Evolutionary conservation across 2,113 vertebrate species (phyloP).

Genomic region (Thinocorus orbignyianus): DNA sequence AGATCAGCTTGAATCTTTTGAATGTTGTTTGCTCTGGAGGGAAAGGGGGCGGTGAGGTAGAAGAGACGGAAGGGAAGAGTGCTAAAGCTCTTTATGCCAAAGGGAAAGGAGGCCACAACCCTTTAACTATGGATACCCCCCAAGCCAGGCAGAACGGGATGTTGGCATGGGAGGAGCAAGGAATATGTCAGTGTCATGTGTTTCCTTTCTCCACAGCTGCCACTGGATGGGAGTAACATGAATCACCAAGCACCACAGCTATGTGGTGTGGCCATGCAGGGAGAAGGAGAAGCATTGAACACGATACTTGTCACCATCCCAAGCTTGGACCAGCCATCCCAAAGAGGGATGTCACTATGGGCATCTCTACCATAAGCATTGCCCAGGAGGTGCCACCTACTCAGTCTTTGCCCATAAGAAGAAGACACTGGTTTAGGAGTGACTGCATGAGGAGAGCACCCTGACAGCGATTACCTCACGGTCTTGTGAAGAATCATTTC

Average conservation of each 20-base stretch:
- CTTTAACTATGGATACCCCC: neutral
- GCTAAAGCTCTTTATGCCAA: neutral
- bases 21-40: neutral
- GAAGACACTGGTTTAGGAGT: slow-evolving; percentile 27
- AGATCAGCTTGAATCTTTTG: neutral
- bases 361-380: neutral
- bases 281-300: slow-evolving; percentile 50
- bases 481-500: neutral
- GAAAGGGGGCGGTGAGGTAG: slow-evolving; percentile 42
- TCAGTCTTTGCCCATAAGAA: neutral
- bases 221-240: slow-evolving; percentile 61
- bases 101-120: neutral
- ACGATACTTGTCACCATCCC: neutral
- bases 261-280: slow-evolving; percentile 52
- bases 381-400: neutral
- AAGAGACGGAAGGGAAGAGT: neutral
- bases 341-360: slow-evolving; percentile 34
- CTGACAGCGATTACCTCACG: neutral
- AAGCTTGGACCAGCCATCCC: slow-evolving; percentile 23
- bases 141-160: slow-evolving; percentile 10
- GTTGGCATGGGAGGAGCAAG: slow-evolving; percentile 50
- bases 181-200: slow-evolving; percentile 61
- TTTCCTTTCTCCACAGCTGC: slow-evolving; percentile 73
- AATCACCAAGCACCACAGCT: slow-evolving; percentile 31
- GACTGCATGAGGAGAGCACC: neutral